Evolutionary conservation across 2,797 vertebrate species (phyloP), one percentile per base, ranked within the genome.

Genomic region (Xiphorhynchus erythropygius): DNA sequence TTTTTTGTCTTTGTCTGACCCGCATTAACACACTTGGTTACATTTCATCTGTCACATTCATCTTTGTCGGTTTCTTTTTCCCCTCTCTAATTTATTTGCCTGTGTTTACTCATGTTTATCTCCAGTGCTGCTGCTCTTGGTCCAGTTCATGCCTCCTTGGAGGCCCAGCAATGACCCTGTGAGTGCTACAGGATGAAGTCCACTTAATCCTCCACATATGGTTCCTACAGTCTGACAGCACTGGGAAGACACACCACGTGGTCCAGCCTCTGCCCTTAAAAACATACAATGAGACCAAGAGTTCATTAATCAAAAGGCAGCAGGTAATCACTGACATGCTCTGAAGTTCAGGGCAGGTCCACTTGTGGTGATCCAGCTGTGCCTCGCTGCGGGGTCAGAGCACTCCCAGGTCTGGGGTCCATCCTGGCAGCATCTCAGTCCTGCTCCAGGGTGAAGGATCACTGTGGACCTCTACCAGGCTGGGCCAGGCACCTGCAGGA

Each of bases 1-100:
- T 62, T 90, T 92, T 94, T 84, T 71, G 81, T 84, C 86, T 84
- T 86, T 84, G 4, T 75, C 89, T 95, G 94, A 94, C 95, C 94
- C 0, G 0, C 8, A 17, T 91, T 95, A 95, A 77, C 87, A 71
- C 70, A 70, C 59, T 94, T 77, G 60, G 77, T 89, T 91, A 93
- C 67, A 37, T 94, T 94, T 83, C 91, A 74, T 83, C 87, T 80
- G 86, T 70, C 70, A 77, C 87, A 37, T 90, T 94, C 60, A 55
- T 89, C 85, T 94, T 59, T 52, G 77, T 59, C 13, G 0, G 49
- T 74, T 94, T 94, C 70, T 87, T 91, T 30, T 7, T 24, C n/a
- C 64, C 41, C 68, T 27, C 28, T 41, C 21, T 39, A 56, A 63
- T 80, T 63, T 44, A 5, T 76, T 84, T 68, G 68, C 50, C 32